Evolutionary conservation across 2,888 invertebrate genomes (phyloP), one percentile per base, ranked within the genome.

Genomic region (Erynnis tages): DNA sequence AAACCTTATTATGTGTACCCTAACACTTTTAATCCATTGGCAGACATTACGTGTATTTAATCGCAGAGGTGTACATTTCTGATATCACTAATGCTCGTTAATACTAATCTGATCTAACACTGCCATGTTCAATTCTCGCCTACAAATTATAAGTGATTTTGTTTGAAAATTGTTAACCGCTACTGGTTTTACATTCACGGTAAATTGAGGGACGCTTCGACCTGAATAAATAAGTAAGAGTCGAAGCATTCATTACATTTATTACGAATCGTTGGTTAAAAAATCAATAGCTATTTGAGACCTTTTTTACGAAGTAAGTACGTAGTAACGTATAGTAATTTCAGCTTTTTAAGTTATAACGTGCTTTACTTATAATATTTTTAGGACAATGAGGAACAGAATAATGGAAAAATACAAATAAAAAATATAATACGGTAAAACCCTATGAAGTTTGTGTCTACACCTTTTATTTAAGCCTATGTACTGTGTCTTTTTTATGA

Each of bases 221-320:
- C n/a, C 21, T 45, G 44, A 45, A 45, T 45, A 45, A 45, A 45
- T 45, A 34, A 45, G 44, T 14, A 23, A 45, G 44, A 45, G 14
- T n/a, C 13, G 44, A 32, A 8, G 23, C 10, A 34, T 45, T 34
- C 44, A 45, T 14, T 45, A 32, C 34, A 29, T 34, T 43, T 45
- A 45, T 34, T 23, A 34, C 34, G 44, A 34, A 14, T 45, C 23
- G 34, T 34, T 45, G 32, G 44, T 23, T 45, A 23, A 34, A n/a
- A 45, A 45, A 34, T 45, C 44, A 32, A 50, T 44, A 38, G 37
- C n/a, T 5, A 27, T 2, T 27, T 8, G 2, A 27, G 27, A 2
- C 7, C 5, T 2, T 8, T 4, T 27, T 27, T 27, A 21, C 5
- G 3, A 5, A 21, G 5, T n/a, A n/a, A n/a, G n/a, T n/a, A n/a